Conservation (phyloP, 2,113 vertebrate species). For the Pyxicephalus adspersus region DNA sequence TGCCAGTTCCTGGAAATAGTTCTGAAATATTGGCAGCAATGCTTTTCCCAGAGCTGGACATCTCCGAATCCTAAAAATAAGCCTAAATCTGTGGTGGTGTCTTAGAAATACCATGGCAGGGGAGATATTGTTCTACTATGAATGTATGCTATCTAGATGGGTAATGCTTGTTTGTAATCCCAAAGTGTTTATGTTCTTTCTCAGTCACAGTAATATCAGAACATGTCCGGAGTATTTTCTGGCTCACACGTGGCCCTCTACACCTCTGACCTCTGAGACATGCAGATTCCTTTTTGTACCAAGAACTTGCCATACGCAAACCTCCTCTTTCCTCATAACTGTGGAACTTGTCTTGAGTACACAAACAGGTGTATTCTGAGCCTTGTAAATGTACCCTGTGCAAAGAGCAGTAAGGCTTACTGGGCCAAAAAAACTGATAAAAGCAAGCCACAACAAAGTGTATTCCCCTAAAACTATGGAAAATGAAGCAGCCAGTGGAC, state of each 20-base stretch:
- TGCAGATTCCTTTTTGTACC: conserved; percentile 7
- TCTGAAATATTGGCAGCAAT: too few species aligned
- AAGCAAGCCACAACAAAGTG: too few species aligned
- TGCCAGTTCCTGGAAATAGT: too few species aligned
- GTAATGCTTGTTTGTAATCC: conserved; percentile 38
- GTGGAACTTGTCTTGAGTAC: not conserved
- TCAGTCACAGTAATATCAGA: conserved; percentile 8
- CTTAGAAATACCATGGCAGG: not conserved
- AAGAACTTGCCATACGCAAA: not conserved
- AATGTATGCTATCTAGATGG: not conserved
- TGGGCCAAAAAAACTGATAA: not conserved
- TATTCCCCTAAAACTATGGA: too few species aligned
- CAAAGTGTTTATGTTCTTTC: conserved; percentile 42
- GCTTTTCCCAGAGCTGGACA: too few species aligned
- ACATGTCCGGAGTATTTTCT: conserved; percentile 26
- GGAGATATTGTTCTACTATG: not conserved
- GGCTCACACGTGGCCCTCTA: not conserved
- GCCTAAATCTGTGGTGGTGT: too few species aligned
- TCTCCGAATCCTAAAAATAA: too few species aligned
- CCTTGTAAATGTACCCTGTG: not conserved
- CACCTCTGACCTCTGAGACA: conserved; percentile 30
- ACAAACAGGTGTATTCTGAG: conserved; percentile 31
- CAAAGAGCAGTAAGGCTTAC: conserved; percentile 1
- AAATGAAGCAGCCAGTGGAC: too few species aligned
- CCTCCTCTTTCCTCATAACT: conserved; percentile 24